Evolutionary conservation across 2,797 vertebrate species (phyloP).

Genomic region (Brachyalestes nurse): DNA sequence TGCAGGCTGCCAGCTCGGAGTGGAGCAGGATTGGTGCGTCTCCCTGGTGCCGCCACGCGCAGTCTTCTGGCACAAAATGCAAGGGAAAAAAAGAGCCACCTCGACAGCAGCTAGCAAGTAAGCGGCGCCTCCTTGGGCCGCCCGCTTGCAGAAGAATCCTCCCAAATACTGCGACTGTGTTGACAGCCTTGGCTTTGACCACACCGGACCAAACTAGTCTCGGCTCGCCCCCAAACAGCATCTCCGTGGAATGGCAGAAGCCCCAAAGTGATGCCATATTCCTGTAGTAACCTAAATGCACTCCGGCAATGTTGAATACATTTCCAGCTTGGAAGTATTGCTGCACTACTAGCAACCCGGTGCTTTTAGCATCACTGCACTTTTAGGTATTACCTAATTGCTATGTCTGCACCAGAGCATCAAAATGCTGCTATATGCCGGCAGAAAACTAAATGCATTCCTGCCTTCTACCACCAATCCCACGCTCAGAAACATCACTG

Average conservation of each 20-base stretch:
- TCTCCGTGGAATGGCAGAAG: background rate
- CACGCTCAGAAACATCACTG: background rate
- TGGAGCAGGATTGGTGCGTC: constrained; percentile 50
- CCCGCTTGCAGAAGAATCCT: constrained; percentile 41
- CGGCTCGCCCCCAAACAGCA: constrained; percentile 13
- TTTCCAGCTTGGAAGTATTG: background rate
- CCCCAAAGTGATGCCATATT: background rate
- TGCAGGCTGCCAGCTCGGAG: constrained; percentile 52
- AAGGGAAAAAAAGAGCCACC: constrained; percentile 44
- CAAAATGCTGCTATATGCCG: background rate
- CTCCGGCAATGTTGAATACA: background rate
- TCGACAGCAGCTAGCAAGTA: constrained; percentile 40
- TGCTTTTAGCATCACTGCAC: background rate
- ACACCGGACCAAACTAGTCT: constrained; percentile 66
- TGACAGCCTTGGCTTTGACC: constrained; percentile 70
- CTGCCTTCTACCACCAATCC: background rate
- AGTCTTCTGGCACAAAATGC: constrained; percentile 58
- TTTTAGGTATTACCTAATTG: background rate
- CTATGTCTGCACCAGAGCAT: background rate
- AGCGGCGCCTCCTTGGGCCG: constrained; percentile 49
- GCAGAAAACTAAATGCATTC: background rate
- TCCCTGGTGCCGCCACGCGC: constrained; percentile 64
- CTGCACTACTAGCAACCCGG: background rate
- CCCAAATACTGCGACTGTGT: constrained; percentile 65
- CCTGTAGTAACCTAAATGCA: background rate